Evolutionary conservation across 2,113 vertebrate species (phyloP), one percentile per base, ranked within the genome.

Genomic region (Phycodurus eques): DNA sequence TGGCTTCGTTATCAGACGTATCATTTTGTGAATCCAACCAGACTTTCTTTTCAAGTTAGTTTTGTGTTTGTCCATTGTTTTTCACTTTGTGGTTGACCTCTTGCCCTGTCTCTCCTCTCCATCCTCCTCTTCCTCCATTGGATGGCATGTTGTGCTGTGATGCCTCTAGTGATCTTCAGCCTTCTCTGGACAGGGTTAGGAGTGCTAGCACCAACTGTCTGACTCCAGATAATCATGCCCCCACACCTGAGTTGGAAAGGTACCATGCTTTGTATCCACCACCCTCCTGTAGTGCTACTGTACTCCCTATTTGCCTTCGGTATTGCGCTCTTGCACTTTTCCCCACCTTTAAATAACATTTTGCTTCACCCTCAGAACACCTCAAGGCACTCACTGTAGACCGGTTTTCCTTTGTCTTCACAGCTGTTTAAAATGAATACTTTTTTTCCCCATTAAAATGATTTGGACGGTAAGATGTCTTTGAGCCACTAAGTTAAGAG

Each of bases 141-240:
- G 89, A 88, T 89, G 90, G 81, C 88, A 96, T 98, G 94, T 95
- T 94, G 93, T 96, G 94, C 94, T 88, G 75, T 85, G 85, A 78
- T 85, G 83, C 83, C 70, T 93, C 94, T 99, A 99, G 98, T 95
- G 98, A 98, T 94, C 96, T 98, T 71, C 95, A 96, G 93, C 95
- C 96, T 92, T 94, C 95, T 92, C 95, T 98, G 96, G 95, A 95
- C 95, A 98, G 96, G 94, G 95, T 95, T 96, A 96, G 94, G 93
- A 98, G 98, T 91, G 95, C 96, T 98, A 99, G 98, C 92, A 94
- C 96, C 95, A 98, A 95, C 96, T 98, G 98, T 96, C 97, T 99
- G 94, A 95, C 94, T 93, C 96, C 97, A 97, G 95, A 95, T 92
- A 93, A 94, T 95, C 96, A 95, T 95, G 95, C 93, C 93, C 95